phyloP scores from a whole-genome alignment of 2,888 invertebrate species.

The Papilio protenor region DNA sequence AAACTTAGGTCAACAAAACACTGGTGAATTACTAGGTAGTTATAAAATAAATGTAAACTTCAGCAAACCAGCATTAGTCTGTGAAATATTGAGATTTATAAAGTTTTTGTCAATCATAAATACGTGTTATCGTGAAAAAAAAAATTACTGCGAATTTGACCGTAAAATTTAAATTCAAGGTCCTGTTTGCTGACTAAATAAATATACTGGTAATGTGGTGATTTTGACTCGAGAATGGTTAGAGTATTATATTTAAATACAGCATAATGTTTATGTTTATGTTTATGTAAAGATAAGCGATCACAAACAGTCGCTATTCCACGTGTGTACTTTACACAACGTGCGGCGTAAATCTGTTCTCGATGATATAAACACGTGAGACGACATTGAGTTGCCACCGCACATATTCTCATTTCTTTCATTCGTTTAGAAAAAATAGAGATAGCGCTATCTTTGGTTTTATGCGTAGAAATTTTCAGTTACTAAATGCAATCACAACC shows the following conservation, averaged over 20 bases:
- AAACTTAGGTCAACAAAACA: too few relatives aligned
- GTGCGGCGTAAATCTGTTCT: slow-evolving; percentile 1
- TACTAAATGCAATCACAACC: background rate
- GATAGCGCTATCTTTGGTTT: background rate
- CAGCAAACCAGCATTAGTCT: too few relatives aligned
- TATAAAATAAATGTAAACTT: too few relatives aligned
- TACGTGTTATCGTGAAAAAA: too few relatives aligned
- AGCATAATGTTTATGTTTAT: background rate
- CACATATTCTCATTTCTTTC: background rate
- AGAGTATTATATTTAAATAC: background rate
- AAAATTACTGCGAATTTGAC: too few relatives aligned
- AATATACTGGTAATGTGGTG: background rate
- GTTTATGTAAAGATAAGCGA: background rate
- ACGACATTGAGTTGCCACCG: background rate
- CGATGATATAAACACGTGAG: background rate
- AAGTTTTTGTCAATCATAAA: too few relatives aligned
- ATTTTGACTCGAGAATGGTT: background rate
- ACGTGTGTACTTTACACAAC: slow-evolving; percentile 9
- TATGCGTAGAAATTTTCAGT: background rate
- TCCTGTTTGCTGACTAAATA: too few relatives aligned
- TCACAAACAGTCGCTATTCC: slow-evolving; percentile 5
- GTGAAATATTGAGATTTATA: too few relatives aligned
- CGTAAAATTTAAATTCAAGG: too few relatives aligned
- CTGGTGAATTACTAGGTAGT: too few relatives aligned
- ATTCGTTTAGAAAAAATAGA: background rate